phyloP scores from a whole-genome alignment of 2,797 vertebrate species.

The Acestrorhynchus altus region DNA sequence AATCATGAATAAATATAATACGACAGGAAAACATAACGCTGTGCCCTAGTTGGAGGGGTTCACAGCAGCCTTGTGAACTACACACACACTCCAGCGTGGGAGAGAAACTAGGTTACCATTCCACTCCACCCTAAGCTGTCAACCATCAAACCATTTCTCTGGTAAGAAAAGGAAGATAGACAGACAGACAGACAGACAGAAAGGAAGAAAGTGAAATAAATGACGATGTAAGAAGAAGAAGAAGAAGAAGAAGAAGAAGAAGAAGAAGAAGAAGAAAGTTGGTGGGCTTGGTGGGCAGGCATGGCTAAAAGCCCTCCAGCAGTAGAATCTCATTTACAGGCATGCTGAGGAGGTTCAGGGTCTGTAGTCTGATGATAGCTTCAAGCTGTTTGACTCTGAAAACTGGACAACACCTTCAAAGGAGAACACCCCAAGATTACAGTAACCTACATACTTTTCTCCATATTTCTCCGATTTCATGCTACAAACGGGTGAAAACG shows the following conservation, averaged over 20 bases:
- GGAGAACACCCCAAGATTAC: neutral
- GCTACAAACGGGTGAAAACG: no score
- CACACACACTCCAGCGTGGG: conserved; percentile 6
- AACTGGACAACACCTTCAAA: conserved; percentile 4
- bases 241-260: neutral
- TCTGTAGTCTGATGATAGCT: conserved; percentile 50
- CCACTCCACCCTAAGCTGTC: conserved; percentile 51
- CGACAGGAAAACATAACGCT: neutral
- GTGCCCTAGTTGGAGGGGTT: neutral
- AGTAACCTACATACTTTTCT: neutral
- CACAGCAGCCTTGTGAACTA: conserved; percentile 26
- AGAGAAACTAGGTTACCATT: conserved; percentile 58
- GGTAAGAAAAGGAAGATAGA: neutral
- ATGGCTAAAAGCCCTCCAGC: conserved; percentile 62
- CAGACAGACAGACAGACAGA: conserved; percentile 6
- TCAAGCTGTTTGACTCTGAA: conserved; percentile 51
- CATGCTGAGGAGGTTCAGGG: conserved; percentile 60
- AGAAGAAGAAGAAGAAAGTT: conserved; percentile 38
- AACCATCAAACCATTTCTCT: conserved; percentile 46
- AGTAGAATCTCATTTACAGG: conserved; percentile 64
- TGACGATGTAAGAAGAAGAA: neutral
- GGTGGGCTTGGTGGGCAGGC: conserved; percentile 56
- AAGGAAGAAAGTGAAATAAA: neutral
- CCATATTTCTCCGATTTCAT: no score
- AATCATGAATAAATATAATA: conserved; percentile 32